Evolutionary conservation across 1,140 invertebrate species (phyloP), one percentile per base, ranked within the genome.

Genomic region (Aphis gossypii): DNA sequence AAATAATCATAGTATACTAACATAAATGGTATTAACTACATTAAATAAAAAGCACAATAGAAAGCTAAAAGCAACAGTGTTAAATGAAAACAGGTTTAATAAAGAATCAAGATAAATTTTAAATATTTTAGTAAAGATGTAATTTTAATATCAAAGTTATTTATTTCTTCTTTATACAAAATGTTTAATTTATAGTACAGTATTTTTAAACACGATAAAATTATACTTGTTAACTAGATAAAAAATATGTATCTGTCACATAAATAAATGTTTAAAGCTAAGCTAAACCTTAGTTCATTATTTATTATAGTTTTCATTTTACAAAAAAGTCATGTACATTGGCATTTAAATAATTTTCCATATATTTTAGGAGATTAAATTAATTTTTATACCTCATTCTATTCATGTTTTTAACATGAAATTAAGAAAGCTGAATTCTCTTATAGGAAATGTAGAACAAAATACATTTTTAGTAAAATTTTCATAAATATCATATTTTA

Each of bases 21-120:
- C n/a, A 56, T 89, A 21, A 56, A 38, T 25, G 35, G 88, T 54
- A 23, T 56, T 89, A 89, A 89, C 88, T 89, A 89, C 88, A 89
- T 41, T 41, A 41, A 41, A 41, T 3, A 41, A 41, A 41, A 89
- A 89, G 51, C 88, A 89, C 56, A 89, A 14, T 30, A 54, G 20
- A 89, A 89, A 89, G 48, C 48, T 56, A 89, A 89, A 89, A 89
- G 48, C 48, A 89, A 54, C n/a, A 54, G 56, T 56, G 4, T 54
- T 89, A 89, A 89, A 89, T 30, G 14, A 56, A 56, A n/a, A 87
- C 6, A 5, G 0, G n/a, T 76, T 76, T 76, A 76, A 76, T 76
- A 35, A 76, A 76, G 14, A n/a, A n/a, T 76, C 30, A n/a, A 76
- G 30, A 76, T 76, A 76, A 18, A 76, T 76, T 76, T 76, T 0